A percentile compares a stretch with the other conserved stretches of the same genome.
Conservation (phyloP, 1,140 invertebrate species). For the Monochamus saltuarius region DNA sequence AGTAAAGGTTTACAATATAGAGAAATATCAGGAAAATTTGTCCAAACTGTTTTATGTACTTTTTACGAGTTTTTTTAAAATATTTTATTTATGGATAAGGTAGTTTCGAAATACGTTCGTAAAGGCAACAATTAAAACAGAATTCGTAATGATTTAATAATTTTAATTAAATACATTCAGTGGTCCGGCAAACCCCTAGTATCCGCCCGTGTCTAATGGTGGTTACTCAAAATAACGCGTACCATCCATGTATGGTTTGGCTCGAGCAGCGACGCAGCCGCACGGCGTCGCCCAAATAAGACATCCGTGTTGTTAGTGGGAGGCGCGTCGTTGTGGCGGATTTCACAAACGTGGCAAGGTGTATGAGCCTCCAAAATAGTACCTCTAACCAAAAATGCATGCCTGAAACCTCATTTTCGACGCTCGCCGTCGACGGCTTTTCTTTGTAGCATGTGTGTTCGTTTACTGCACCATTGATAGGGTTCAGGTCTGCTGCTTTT, state of each 20-base stretch:
- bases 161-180: no score
- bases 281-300: slow-evolving; percentile 42
- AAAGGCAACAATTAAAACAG: no score
- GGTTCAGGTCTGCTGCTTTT: no score
- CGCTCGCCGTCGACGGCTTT: neutral
- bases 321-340: slow-evolving; percentile 30
- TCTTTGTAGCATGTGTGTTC: neutral
- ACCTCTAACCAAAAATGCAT: slow-evolving; percentile 37
- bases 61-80: no score
- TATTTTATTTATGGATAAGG: no score
- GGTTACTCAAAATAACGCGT: slow-evolving; percentile 35
- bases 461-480: no score
- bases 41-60: no score
- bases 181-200: neutral
- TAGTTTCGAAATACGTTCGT: no score
- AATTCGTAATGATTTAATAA: no score
- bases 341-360: slow-evolving; percentile 39
- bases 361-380: slow-evolving; percentile 35
- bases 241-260: slow-evolving; percentile 44
- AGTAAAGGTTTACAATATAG: no score
- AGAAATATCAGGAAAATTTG: no score
- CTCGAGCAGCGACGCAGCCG: slow-evolving; percentile 37
- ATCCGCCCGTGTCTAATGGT: slow-evolving; percentile 7
- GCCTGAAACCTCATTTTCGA: slow-evolving; percentile 2
- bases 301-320: slow-evolving; percentile 35